Evolutionary conservation across 2,888 invertebrate genomes (phyloP), one percentile per base, ranked within the genome.

Genomic region (Oasisia sp.): DNA sequence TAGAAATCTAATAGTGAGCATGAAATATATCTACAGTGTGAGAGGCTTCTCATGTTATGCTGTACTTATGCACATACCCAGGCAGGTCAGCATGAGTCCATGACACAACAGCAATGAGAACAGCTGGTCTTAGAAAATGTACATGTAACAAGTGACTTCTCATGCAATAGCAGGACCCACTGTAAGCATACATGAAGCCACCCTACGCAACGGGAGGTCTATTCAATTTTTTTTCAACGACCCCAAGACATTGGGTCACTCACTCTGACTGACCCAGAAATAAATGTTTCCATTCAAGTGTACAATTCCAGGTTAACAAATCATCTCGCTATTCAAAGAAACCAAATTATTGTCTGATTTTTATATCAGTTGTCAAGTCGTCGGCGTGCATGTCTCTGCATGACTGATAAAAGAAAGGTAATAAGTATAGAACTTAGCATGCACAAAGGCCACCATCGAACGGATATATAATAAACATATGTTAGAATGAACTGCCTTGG

Each of bases 341-440:
- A 74, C 74, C 74, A 74, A 74, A 74, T 74, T 74, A n/a, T n/a
- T 74, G 19, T 19, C 74, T 74, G 74, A 74, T 74, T 74, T 74
- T 74, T 74, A 74, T 74, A 74, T 74, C 74, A 74, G 27, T n/a
- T 74, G 74, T 74, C 74, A 74, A 74, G n/a, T 74, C 14, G 27
- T 74, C 74, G n/a, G 74, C 5, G 74, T 74, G 74, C 56, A 56
- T 9, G 56, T 38, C 38, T 38, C 19, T 74, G 74, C 50, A 74
- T 74, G 27, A 74, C 74, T 74, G 74, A 74, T 74, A n/a, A 27
- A 19, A 27, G 74, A 74, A 74, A 74, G 27, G 27, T 50, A 14
- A 50, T 50, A 50, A 50, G 50, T 11, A 50, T 14, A 50, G 50
- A n/a, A n/a, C n/a, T n/a, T 50, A 50, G 9, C 50, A 74, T 5